A percentile compares a stretch with the other conserved stretches of the same genome.
These are phyloP conservation scores for Oostethus manadensis DNA, from an alignment of 2,113 vertebrate genomes.

Conservation along the genomic window DNA sequence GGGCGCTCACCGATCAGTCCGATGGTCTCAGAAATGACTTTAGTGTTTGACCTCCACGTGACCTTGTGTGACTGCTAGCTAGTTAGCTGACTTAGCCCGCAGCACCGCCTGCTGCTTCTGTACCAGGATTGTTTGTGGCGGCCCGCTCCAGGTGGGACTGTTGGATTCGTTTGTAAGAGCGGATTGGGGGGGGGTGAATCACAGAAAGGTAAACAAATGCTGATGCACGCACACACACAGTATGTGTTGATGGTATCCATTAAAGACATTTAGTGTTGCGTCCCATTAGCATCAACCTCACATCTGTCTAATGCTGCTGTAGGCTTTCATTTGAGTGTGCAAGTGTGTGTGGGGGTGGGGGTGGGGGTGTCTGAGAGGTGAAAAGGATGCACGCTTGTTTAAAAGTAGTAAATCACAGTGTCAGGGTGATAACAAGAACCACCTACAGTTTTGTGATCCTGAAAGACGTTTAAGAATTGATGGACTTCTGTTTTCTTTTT, in stretches of 20 bases:
- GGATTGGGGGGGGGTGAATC: no score
- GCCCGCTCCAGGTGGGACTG: no score
- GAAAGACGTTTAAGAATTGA: constrained; percentile 1
- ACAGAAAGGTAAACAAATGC: background rate
- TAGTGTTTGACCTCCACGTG: no score
- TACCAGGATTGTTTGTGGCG: no score
- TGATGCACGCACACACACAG: background rate
- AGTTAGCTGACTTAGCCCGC: no score
- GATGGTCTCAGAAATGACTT: no score
- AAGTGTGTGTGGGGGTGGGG: background rate
- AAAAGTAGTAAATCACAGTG: constrained; percentile 42
- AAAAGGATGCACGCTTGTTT: constrained; percentile 7
- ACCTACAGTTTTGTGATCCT: constrained; percentile 17
- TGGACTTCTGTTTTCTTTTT: no score
- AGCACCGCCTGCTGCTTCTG: no score
- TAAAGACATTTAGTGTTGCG: background rate
- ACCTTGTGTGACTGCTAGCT: no score
- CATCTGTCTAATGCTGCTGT: background rate
- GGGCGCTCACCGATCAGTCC: no score
- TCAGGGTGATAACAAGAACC: constrained; percentile 31
- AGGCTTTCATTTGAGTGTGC: background rate
- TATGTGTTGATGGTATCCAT: background rate
- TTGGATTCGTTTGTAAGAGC: no score
- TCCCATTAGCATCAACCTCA: background rate
- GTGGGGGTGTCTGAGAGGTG: constrained; percentile 4